Evolutionary conservation across 2,113 vertebrate genomes (phyloP), one percentile per base, ranked within the genome.

Genomic region (Phylloscopus whistleri): DNA sequence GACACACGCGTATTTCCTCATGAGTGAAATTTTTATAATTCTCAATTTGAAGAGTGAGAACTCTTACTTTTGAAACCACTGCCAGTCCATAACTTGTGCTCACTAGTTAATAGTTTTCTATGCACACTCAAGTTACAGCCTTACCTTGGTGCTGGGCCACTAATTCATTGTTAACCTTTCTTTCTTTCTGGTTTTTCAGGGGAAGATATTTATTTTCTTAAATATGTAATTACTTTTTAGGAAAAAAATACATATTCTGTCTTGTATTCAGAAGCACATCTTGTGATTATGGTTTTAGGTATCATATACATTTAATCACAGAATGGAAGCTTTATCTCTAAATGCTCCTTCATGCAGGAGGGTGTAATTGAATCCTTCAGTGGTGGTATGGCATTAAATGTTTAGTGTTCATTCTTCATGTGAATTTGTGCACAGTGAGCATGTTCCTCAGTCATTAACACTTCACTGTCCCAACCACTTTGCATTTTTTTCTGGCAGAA

Each of bases 111-210:
- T 59, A 62, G 11, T 77, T 85, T 73, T 49, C 49, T 0, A 0
- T 70, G 55, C 43, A 66, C 1, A 3, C 35, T 72, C 41, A n/a
- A 30, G 39, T 70, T 86, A 69, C 59, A 74, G 30, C 30, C 55
- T 90, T 70, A 12, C 27, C 26, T 26, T 72, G 39, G 63, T 88
- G 8, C 55, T 90, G 11, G 85, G 51, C 59, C 21, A 30, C 39
- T 67, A 59, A 88, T 51, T 89, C 2, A 0, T 67, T 91, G 16
- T 79, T 94, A 93, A 93, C 43, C 55, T 89, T 56, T 79, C 46
- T 86, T 91, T 93, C 60, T 92, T 84, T 94, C 78, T 87, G 81
- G 20, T 84, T 70, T 90, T 93, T 94, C 72, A 94, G 55, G 68
- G 67, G 63, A 90, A 91, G 63, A 86, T 74, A 93, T 7, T 79